Evolutionary conservation across 2,797 vertebrate genomes (phyloP).

Genomic region (Peromyscus attwateri): DNA sequence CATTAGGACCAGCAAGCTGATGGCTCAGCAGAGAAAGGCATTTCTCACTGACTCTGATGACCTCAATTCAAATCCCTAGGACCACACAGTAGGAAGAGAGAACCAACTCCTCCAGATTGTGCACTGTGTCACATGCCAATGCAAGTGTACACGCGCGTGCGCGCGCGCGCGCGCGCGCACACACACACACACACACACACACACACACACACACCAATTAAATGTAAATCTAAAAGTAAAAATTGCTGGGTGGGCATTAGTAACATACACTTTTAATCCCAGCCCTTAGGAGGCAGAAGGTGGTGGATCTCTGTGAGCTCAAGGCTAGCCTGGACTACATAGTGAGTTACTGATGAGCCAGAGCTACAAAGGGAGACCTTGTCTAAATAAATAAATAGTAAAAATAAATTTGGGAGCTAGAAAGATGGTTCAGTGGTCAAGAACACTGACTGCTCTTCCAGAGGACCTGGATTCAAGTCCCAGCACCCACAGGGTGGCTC

Average conservation of each 20-base stretch:
- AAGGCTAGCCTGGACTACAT: not conserved
- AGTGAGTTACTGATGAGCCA: not conserved
- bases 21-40: not conserved
- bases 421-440: not conserved
- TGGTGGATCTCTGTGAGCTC: not conserved
- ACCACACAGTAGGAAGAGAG: not conserved
- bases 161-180: too few species aligned
- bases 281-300: not conserved
- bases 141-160: too few species aligned
- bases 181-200: not conserved
- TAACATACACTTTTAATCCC: not conserved
- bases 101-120: not conserved
- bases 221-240: not conserved
- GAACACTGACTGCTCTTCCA: not conserved
- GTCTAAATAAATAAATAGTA: not conserved
- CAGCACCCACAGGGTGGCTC: not conserved
- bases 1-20: not conserved
- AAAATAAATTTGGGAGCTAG: not conserved
- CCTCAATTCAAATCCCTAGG: not conserved
- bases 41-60: not conserved
- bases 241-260: not conserved
- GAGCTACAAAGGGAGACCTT: not conserved
- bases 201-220: not conserved
- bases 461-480: not conserved
- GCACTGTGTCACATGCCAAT: too few species aligned